Evolutionary conservation across 2,113 vertebrate species (phyloP).

Genomic region (Jacana jacana): DNA sequence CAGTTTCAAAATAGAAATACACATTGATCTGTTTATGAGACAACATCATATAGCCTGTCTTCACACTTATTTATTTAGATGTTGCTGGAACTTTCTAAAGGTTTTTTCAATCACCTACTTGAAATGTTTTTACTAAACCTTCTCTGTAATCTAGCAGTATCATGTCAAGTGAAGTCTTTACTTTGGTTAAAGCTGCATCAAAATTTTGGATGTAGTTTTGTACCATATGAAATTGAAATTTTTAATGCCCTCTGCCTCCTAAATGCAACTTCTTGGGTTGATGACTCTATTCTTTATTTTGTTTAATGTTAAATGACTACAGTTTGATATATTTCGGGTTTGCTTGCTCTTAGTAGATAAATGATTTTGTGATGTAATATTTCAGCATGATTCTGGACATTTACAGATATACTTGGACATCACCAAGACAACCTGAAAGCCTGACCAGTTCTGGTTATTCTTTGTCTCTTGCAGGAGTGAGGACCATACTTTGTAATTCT

Average conservation of each 20-base stretch:
- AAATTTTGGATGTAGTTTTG: neutral
- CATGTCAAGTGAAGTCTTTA: neutral
- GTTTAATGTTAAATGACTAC: neutral
- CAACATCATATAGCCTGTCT: neutral
- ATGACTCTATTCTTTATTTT: neutral
- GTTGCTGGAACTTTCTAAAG: neutral
- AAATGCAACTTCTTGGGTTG: neutral
- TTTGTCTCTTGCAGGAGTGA: neutral
- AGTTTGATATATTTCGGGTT: neutral
- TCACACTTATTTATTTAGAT: neutral
- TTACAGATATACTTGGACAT: neutral
- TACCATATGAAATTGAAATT: neutral
- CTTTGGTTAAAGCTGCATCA: neutral
- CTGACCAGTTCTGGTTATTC: neutral
- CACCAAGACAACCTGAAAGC: neutral
- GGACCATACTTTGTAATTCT: neutral
- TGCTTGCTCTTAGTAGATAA: neutral
- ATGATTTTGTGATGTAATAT: neutral
- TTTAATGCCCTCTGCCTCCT: neutral
- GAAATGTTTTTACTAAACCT: neutral
- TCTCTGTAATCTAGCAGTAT: neutral
- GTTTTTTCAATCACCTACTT: neutral
- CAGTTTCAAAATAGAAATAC: neutral
- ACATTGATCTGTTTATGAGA: neutral
- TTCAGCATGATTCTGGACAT: neutral